A percentile compares a stretch with the other conserved stretches of the same genome.
Conservation (phyloP, 2,888 invertebrate species). For the Callyntrura sp. region DNA sequence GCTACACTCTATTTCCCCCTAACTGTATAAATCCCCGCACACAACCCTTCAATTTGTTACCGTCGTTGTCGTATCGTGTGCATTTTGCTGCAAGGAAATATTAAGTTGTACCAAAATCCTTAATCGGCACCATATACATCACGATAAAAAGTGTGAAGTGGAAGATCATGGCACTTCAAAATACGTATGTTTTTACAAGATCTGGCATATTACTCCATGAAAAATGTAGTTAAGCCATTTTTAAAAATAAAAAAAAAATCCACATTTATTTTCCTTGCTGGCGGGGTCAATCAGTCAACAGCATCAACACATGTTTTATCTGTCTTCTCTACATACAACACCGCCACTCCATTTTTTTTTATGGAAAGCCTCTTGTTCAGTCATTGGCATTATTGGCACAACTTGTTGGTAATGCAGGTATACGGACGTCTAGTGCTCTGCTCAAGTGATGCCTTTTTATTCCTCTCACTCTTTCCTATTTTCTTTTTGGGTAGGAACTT, state of each 20-base stretch:
- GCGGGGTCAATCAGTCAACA: conserved; percentile 40
- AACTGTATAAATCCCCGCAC: too few species aligned
- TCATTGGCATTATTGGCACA: conserved; percentile 1
- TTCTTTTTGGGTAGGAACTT: background rate
- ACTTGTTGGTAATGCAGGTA: too few species aligned
- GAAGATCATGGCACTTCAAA: conserved; percentile 11
- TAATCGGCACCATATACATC: conserved; percentile 43
- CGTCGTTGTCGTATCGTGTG: too few species aligned
- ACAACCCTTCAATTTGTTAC: too few species aligned
- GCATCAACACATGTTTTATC: conserved; percentile 5
- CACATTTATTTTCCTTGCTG: conserved; percentile 21
- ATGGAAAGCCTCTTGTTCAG: conserved; percentile 23
- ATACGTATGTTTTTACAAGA: conserved; percentile 1
- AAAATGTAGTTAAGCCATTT: too few species aligned
- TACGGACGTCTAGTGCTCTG: background rate
- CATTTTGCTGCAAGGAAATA: background rate
- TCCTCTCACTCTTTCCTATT: background rate
- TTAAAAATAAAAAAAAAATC: conserved; percentile 2
- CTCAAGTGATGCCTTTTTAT: background rate
- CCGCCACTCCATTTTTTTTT: conserved; percentile 14
- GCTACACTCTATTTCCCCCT: background rate
- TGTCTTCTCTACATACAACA: background rate
- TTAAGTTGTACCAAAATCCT: background rate
- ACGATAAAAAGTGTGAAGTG: conserved; percentile 22
- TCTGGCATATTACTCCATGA: too few species aligned